Base-by-base conservation (phyloP, 2,797 vertebrate species). In the Neoniphon sammara region DNA sequence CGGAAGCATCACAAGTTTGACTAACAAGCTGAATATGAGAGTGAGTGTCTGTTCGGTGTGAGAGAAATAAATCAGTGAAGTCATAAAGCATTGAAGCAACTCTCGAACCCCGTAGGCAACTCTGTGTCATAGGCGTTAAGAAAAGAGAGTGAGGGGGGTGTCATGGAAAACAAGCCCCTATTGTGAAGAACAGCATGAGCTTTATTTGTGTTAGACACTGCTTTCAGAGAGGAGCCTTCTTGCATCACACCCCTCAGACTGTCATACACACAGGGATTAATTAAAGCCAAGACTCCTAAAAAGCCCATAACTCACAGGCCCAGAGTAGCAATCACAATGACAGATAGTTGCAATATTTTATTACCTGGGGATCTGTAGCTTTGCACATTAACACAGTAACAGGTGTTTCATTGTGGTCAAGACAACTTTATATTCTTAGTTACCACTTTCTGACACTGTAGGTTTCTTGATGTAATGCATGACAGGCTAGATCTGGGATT, bases 111-210 rank as follows among this genome's bases (percentile, higher is more conserved):
- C 53, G 18, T 31, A 68, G 49, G 27, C 72, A 66, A 31, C 25
- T 52, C 25, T 63, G 25, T 81, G 56, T 79, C 57, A 56, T 60
- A 20, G 44, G 21, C 59, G 53, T 76, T 52, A 57, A 57, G 57
- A 69, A 59, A 56, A 55, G 39, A 70, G 56, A 4, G 18, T n/a
- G 15, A 50, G 42, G 42, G 25, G 36, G 56, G 36, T 61, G 70
- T 71, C 46, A 68, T 63, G 6, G 63, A 81, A 81, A 80, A 85
- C 88, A 90, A 90, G 75, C 25, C 64, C 21, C 78, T 56, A 82
- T 90, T 94, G 89, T 93, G 27, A 60, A 39, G 75, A 84, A 86
- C 81, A 90, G 78, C 68, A 50, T 73, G 71, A 69, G 77, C 84
- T 84, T 84, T 85, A 81, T 88, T 81, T 82, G 66, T 75, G 30